These are phyloP conservation scores for Lycocorax pyrrhopterus DNA, from an alignment of 2,113 vertebrate species.

Conservation along the genomic window DNA sequence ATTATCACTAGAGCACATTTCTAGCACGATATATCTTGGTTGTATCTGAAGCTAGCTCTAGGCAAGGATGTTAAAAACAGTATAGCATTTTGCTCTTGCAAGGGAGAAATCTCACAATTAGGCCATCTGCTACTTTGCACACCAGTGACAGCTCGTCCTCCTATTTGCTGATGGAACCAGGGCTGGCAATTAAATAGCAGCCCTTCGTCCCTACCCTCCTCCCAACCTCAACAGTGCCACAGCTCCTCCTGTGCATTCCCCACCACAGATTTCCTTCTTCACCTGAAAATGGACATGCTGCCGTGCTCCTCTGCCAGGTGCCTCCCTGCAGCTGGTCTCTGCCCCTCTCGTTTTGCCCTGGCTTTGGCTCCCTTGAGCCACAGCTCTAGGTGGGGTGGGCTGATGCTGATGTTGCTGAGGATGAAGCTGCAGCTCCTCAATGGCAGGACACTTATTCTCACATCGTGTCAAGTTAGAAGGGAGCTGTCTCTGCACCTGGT, in stretches of 20 bases:
- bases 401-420: not conserved
- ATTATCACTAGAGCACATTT: constrained; percentile 22
- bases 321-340: not conserved
- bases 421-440: not conserved
- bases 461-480: not conserved
- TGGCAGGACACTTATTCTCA: not conserved
- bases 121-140: constrained; percentile 54
- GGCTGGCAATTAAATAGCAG: constrained; percentile 5
- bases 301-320: accelerated
- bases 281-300: not conserved
- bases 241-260: not conserved
- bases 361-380: not conserved
- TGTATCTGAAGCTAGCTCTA: constrained; percentile 22
- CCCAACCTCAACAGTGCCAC: not conserved
- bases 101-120: constrained; percentile 44
- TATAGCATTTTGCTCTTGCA: constrained; percentile 27
- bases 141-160: not conserved
- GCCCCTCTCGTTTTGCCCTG: not conserved
- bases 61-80: constrained; percentile 42
- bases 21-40: not conserved
- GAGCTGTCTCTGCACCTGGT: not conserved
- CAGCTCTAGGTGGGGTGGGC: no score
- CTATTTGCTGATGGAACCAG: not conserved
- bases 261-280: not conserved
- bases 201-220: not conserved